Conservation (phyloP, 1,140 invertebrate genomes). For the Penaeus vannamei region DNA sequence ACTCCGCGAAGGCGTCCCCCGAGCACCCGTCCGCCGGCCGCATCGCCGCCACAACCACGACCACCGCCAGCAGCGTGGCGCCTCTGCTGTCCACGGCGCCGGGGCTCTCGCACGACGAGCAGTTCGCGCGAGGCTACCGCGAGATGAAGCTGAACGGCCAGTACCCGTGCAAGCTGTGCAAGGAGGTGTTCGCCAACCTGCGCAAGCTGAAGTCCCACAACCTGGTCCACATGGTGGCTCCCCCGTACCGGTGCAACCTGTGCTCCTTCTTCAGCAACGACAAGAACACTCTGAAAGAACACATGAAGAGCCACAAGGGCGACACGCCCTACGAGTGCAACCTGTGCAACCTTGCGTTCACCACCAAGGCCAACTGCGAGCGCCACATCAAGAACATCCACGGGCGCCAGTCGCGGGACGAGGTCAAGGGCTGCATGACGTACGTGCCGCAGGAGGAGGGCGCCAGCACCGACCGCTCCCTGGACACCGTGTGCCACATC, state of each 20-base stretch:
- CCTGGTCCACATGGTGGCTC: slow-evolving; percentile 75
- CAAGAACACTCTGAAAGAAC: slow-evolving; percentile 89
- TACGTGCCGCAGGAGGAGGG: slow-evolving; percentile 62
- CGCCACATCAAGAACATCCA: slow-evolving; percentile 82
- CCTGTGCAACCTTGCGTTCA: slow-evolving; percentile 95
- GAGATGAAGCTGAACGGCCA: slow-evolving; percentile 89
- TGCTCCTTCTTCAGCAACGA: slow-evolving; percentile 91
- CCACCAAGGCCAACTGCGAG: slow-evolving; percentile 92
- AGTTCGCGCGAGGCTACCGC: slow-evolving; percentile 71
- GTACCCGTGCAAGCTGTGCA: slow-evolving; percentile 90
- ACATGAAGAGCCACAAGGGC: slow-evolving; percentile 94
- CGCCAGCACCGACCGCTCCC: slow-evolving; percentile 37
- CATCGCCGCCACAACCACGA: slow-evolving; percentile 31
- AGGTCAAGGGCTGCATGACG: slow-evolving; percentile 84
- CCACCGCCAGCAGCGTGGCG: slow-evolving; percentile 4
- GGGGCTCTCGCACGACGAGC: slow-evolving; percentile 63
- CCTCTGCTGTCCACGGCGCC: slow-evolving; percentile 25
- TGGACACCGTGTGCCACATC: slow-evolving; percentile 62
- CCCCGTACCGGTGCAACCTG: slow-evolving; percentile 89
- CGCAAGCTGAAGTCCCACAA: slow-evolving; percentile 92
- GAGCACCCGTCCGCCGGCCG: slow-evolving; percentile 69
- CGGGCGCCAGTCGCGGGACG: slow-evolving; percentile 85
- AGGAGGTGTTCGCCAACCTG: slow-evolving; percentile 88
- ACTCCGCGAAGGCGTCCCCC: slow-evolving; percentile 69
- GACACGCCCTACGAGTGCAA: slow-evolving; percentile 94